Percentiles rank a stretch among this genome's conserved stretches.
Conservation (phyloP, 1,140 invertebrate genomes). For the Chelonus insularis region DNA sequence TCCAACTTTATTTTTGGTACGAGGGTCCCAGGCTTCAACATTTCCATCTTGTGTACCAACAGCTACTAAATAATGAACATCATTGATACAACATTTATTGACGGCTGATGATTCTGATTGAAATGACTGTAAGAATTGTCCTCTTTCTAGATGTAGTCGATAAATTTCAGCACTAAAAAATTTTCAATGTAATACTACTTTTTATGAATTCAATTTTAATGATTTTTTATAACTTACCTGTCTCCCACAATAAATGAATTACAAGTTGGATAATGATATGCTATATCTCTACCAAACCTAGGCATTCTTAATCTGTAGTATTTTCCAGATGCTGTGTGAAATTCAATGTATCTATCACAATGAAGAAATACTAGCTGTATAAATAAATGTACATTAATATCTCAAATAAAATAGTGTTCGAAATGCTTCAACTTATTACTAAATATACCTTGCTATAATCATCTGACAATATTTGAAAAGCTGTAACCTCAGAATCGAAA, state of each 20-base stretch:
- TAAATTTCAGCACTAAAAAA: conserved; percentile 81
- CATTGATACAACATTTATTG: conserved; percentile 88
- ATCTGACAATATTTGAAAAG: conserved; percentile 85
- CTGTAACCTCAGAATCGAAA: conserved; percentile 92
- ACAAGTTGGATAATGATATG: conserved; percentile 87
- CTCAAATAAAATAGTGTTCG: too few species aligned
- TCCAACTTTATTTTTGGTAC: conserved; percentile 74
- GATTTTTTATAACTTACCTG: conserved; percentile 54
- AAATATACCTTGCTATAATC: conserved; percentile 82
- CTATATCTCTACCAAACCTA: conserved; percentile 92
- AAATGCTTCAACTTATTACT: too few species aligned
- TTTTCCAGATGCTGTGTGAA: conserved; percentile 90
- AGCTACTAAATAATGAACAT: conserved; percentile 83
- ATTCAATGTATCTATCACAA: conserved; percentile 89
- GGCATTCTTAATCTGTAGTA: conserved; percentile 93
- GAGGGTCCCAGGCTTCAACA: conserved; percentile 96
- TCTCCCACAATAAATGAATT: conserved; percentile 91
- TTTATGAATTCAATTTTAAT: conserved; percentile 10
- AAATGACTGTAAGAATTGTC: conserved; percentile 87
- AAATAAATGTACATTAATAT: not conserved
- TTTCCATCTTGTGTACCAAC: conserved; percentile 90
- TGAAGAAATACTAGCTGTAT: conserved; percentile 78
- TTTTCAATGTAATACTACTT: conserved; percentile 42
- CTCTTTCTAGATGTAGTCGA: conserved; percentile 93
- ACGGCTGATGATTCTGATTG: conserved; percentile 74